A percentile compares a stretch with the other conserved stretches of the same genome.
phyloP scores from a whole-genome alignment of 35 echinoderm and acorn worm genomes.

The Diadema setosum region DNA sequence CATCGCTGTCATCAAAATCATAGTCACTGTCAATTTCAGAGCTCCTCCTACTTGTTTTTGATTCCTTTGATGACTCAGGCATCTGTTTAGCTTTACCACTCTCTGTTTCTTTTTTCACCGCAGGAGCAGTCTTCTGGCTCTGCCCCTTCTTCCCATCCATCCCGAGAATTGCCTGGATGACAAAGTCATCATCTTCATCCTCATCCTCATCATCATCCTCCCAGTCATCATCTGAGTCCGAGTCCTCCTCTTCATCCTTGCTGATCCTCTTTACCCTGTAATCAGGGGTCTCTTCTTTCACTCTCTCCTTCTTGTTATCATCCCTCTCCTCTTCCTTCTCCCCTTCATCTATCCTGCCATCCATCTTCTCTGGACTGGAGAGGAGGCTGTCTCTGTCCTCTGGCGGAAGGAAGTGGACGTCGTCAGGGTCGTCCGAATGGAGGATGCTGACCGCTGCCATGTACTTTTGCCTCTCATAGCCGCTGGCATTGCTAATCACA shows the following conservation, averaged over 20 bases:
- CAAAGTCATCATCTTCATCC: neutral
- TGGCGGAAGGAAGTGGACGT: slow-evolving; percentile 31
- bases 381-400: slow-evolving; percentile 1
- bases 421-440: slow-evolving; percentile 38
- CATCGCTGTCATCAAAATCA: neutral
- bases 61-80: too few species aligned
- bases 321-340: neutral
- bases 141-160: neutral
- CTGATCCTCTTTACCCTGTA: neutral
- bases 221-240: slow-evolving; percentile 16
- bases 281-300: neutral
- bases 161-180: neutral
- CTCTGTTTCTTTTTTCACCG: neutral
- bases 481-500: slow-evolving; percentile 36
- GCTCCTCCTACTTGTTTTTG: too few species aligned
- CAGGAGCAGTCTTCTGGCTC: neutral
- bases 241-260: too few species aligned
- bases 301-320: neutral
- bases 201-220: neutral
- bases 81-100: too few species aligned
- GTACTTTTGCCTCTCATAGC: slow-evolving; percentile 52
- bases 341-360: neutral
- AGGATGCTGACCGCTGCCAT: slow-evolving; percentile 45
- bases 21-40: neutral
- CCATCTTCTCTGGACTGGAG: neutral